Conservation (phyloP, 2,888 invertebrate genomes). For the Seira musarum region DNA sequence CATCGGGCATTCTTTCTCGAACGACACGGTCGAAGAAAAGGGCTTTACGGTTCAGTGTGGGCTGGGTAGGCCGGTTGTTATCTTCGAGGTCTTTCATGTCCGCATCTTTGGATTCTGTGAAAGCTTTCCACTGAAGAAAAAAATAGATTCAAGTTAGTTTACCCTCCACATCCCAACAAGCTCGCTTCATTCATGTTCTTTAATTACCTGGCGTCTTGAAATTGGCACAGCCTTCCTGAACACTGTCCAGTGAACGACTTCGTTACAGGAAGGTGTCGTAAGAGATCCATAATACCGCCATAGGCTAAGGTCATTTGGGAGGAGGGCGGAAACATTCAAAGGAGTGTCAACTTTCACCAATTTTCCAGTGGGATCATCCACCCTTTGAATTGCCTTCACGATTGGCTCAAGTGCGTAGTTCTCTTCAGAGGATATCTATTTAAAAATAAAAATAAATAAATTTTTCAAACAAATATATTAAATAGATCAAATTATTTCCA, state of each 20-base stretch:
- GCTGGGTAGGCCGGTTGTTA: conserved; percentile 65
- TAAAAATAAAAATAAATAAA: background rate
- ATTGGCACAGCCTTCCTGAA: conserved; percentile 48
- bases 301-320: conserved; percentile 60
- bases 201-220: conserved; percentile 39
- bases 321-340: conserved; percentile 64
- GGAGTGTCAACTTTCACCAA: conserved; percentile 1
- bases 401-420: conserved; percentile 63
- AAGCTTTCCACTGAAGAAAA: conserved; percentile 55
- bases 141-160: background rate
- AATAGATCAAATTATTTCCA: no score
- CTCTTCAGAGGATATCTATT: conserved; percentile 58
- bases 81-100: conserved; percentile 57
- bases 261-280: conserved; percentile 64
- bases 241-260: conserved; percentile 65
- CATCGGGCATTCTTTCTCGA: conserved; percentile 43
- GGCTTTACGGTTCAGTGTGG: conserved; percentile 54
- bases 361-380: conserved; percentile 21
- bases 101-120: conserved; percentile 57
- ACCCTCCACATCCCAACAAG: no score
- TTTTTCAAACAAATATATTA: background rate
- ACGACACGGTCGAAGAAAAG: conserved; percentile 44
- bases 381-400: conserved; percentile 47
- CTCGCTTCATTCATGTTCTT: no score
- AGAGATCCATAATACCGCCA: conserved; percentile 67